Percentiles rank a stretch among this genome's conserved stretches.
Conservation (phyloP, 2,113 vertebrate genomes). For the Sterna hirundo region DNA sequence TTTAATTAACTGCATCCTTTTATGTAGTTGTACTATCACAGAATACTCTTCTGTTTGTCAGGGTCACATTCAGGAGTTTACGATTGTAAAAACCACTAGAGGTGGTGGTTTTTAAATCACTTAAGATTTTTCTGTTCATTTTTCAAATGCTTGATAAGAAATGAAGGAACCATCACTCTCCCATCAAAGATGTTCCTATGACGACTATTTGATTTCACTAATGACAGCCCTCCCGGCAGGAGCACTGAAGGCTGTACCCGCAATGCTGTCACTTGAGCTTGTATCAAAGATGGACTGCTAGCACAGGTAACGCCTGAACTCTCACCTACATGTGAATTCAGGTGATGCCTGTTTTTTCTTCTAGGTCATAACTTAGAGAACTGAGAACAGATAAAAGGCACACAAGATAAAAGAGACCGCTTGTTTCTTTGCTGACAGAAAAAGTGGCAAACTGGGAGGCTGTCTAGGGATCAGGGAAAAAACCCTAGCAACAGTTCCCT, state of each 20-base stretch:
- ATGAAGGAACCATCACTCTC: not conserved
- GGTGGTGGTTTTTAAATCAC: not conserved
- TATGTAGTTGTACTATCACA: not conserved
- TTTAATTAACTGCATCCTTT: not conserved
- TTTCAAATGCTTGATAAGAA: not conserved
- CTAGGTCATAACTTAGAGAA: not conserved
- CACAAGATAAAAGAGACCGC: not conserved
- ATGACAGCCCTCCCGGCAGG: not conserved
- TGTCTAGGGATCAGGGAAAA: not conserved
- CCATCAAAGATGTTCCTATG: not conserved
- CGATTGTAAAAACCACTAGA: not conserved
- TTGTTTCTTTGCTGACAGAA: not conserved
- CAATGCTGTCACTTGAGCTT: not conserved
- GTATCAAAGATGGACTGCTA: not conserved
- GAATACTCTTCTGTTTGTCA: not conserved
- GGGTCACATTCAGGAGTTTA: not conserved
- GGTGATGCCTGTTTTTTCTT: not conserved
- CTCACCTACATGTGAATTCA: not conserved
- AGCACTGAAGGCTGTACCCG: not conserved
- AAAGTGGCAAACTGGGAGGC: not conserved
- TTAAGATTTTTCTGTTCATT: not conserved
- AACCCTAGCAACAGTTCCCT: not conserved
- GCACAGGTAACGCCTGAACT: not conserved
- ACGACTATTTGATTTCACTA: not conserved
- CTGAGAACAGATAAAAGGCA: not conserved